phyloP scores from a whole-genome alignment of 2,797 vertebrate species.

The Euphonia xanthogaster region DNA sequence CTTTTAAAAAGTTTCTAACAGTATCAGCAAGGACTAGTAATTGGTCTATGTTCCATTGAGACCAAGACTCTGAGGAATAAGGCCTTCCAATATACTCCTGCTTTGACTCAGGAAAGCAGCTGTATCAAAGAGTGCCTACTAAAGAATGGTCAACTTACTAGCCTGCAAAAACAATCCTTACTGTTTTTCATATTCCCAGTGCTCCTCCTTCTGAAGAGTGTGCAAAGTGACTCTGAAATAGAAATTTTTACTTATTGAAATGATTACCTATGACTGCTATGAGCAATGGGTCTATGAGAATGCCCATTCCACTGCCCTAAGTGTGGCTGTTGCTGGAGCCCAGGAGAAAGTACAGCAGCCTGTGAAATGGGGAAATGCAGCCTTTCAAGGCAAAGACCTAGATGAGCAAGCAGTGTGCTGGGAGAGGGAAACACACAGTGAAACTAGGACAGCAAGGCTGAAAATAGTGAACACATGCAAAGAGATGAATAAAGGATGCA shows the following conservation, averaged over 20 bases:
- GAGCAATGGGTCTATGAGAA: not conserved
- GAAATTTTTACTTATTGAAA: not conserved
- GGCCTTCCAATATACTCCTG: not conserved
- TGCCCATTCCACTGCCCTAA: not conserved
- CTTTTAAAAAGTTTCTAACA: not conserved
- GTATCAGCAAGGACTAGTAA: not conserved
- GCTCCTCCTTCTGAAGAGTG: not conserved
- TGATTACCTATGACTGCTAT: not conserved
- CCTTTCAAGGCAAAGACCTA: not conserved
- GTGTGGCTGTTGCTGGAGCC: not conserved
- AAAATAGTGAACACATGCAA: not conserved
- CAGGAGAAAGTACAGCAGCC: not conserved
- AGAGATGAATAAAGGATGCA: not conserved
- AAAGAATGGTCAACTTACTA: not conserved
- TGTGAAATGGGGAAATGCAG: not conserved
- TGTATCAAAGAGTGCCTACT: not conserved
- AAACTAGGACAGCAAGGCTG: not conserved
- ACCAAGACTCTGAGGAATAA: not conserved
- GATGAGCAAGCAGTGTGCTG: not conserved
- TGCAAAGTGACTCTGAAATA: not conserved
- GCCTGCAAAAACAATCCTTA: not conserved
- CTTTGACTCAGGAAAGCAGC: not conserved
- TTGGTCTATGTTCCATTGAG: not conserved
- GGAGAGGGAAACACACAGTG: not conserved
- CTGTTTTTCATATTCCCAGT: not conserved